Evolutionary conservation across 2,888 invertebrate species (phyloP), one percentile per base, ranked within the genome.

Genomic region (Patella pellucida): DNA sequence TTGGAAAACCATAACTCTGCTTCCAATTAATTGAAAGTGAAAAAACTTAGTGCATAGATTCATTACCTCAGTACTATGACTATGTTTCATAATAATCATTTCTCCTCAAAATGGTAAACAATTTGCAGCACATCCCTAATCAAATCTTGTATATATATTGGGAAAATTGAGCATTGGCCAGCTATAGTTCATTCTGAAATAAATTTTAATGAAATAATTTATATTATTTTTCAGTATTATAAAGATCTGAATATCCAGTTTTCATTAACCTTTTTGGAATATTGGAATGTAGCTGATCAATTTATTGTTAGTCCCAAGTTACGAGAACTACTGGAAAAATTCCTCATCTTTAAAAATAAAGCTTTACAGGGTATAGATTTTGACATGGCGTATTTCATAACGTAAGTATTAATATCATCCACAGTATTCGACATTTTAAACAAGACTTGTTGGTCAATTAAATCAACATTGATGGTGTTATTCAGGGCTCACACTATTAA

Each of bases 251-350:
- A 96, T 92, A 97, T 98, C 72, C 93, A 98, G 83, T 96, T 99
- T 71, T 96, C 97, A 15, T 95, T 99, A 85, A 96, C 97, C 78
- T 98, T 98, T 93, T 95, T 97, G 91, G 98, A 99, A 93, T 96
- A 97, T 76, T 99, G 99, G 99, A 95, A 95, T 92, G 95, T 96
- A 83, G 94, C 94, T 23, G 96, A 99, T 92, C 95, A 96, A 79
- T 87, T 90, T 73, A 95, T 95, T 89, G 93, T 95, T 84, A 95
- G 94, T 90, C 95, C 95, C 91, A 96, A 97, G 92, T 96, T 98
- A 90, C 94, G 95, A 77, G 94, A 95, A 87, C 96, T 97, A 82
- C 94, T 99, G 90, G 94, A 95, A 88, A 96, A 95, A 92, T 96
- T 98, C 92, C 96, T 96, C 92, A 96, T 97, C 91, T 98, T 98